These are phyloP conservation scores for Turnix velox DNA, from an alignment of 2,113 vertebrate genomes.

Conservation along the genomic window DNA sequence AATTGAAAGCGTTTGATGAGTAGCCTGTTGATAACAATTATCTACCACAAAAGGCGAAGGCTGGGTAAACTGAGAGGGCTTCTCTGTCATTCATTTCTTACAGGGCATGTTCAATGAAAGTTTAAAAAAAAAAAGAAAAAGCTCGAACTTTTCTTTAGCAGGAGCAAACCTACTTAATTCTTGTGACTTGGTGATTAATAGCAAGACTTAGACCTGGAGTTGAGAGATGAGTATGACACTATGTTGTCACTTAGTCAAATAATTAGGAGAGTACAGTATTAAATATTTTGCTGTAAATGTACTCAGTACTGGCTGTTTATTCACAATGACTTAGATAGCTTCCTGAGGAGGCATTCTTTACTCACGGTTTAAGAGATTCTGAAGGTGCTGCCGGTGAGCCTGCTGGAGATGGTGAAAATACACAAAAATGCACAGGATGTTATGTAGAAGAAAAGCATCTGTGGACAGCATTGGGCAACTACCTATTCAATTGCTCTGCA, in stretches of 20 bases:
- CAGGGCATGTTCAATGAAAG: not conserved
- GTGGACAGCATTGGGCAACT: not conserved
- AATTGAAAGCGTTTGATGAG: not conserved
- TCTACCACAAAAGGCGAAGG: not conserved
- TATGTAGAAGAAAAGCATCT: not conserved
- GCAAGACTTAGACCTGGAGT: not conserved
- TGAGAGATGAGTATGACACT: not conserved
- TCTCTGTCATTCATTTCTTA: not conserved
- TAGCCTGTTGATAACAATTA: not conserved
- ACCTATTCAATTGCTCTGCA: not conserved
- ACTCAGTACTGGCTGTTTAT: not conserved
- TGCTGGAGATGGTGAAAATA: not conserved
- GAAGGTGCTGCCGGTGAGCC: not conserved
- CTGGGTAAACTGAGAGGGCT: not conserved
- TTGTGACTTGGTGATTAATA: not conserved
- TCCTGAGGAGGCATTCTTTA: not conserved
- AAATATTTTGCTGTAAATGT: not conserved
- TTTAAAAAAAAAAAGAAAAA: not conserved
- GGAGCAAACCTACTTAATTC: not conserved
- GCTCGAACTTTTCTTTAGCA: constrained; percentile 5
- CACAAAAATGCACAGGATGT: not conserved
- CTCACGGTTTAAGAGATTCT: not conserved
- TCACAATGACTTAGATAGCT: not conserved
- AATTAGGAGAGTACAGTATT: not conserved
- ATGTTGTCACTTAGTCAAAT: not conserved